A percentile compares a stretch with the other conserved stretches of the same genome.
phyloP scores from a whole-genome alignment of 2,797 vertebrate genomes.

The Anguilla anguilla region DNA sequence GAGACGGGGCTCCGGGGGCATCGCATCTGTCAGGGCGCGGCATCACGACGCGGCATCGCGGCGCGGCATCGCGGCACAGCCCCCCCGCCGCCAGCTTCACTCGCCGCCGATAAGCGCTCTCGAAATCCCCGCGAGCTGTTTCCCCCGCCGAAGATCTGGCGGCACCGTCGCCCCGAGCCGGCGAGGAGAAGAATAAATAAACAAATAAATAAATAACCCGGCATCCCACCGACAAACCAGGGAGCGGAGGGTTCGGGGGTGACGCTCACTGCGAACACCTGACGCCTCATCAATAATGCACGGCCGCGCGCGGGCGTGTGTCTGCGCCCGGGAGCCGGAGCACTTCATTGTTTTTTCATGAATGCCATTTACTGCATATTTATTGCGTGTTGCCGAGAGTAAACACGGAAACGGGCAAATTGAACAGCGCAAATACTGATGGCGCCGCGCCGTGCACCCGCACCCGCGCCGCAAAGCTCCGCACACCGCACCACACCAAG shows the following conservation, averaged over 20 bases:
- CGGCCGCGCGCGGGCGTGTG: slow-evolving; percentile 58
- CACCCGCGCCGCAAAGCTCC: background rate
- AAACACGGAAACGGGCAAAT: slow-evolving; percentile 48
- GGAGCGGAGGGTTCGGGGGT: background rate
- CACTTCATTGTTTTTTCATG: slow-evolving; percentile 71
- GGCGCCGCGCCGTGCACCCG: background rate
- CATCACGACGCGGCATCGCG: slow-evolving; percentile 34
- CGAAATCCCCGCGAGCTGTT: slow-evolving; percentile 39
- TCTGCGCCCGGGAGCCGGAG: slow-evolving; percentile 63
- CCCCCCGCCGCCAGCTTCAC: slow-evolving; percentile 11
- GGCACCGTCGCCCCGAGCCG: background rate
- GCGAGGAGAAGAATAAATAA: background rate
- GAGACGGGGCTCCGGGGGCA: slow-evolving; percentile 22
- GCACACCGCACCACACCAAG: too few relatives aligned
- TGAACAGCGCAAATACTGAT: background rate
- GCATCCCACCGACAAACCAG: background rate
- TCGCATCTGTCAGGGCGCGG: slow-evolving; percentile 46
- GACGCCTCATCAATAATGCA: slow-evolving; percentile 66
- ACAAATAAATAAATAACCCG: background rate
- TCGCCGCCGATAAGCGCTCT: slow-evolving; percentile 22
- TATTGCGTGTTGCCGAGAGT: slow-evolving; percentile 59
- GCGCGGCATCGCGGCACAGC: background rate
- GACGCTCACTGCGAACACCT: slow-evolving; percentile 33
- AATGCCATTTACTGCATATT: slow-evolving; percentile 69
- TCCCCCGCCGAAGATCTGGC: slow-evolving; percentile 1